Evolutionary conservation across 2,888 invertebrate genomes (phyloP).

Genomic region (Buathra laborator): DNA sequence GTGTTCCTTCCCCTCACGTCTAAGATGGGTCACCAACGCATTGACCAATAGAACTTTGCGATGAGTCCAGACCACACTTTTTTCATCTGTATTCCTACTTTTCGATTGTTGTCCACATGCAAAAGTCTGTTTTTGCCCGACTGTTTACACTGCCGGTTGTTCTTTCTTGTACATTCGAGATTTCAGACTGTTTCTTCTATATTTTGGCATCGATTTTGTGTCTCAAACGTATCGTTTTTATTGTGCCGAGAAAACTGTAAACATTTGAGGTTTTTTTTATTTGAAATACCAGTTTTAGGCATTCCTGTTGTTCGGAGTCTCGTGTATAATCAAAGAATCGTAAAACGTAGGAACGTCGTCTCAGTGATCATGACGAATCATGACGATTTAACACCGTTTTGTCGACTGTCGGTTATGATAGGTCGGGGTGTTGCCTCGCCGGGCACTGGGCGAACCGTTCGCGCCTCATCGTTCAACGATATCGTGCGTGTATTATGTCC

Average conservation of each 20-base stretch:
- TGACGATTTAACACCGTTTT: constrained; percentile 3
- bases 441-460: constrained; percentile 25
- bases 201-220: not conserved
- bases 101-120: too few relatives aligned
- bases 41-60: not conserved
- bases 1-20: not conserved
- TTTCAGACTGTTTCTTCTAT: not conserved
- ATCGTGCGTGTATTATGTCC: constrained; percentile 43
- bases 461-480: constrained; percentile 17
- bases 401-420: constrained; percentile 72
- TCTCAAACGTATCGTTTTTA: not conserved
- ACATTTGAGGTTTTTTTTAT: not conserved
- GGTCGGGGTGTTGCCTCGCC: constrained; percentile 75
- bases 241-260: not conserved
- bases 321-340: not conserved
- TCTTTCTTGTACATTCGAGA: not conserved
- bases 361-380: not conserved
- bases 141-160: not conserved
- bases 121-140: not conserved
- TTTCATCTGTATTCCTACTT: too few relatives aligned
- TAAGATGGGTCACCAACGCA: constrained; percentile 22
- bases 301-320: not conserved
- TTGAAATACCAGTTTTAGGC: not conserved
- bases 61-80: too few relatives aligned
- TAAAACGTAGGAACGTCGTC: constrained; percentile 15